Evolutionary conservation across 2,797 vertebrate genomes (phyloP), one percentile per base, ranked within the genome.

Genomic region (Sebastes flavidus): DNA sequence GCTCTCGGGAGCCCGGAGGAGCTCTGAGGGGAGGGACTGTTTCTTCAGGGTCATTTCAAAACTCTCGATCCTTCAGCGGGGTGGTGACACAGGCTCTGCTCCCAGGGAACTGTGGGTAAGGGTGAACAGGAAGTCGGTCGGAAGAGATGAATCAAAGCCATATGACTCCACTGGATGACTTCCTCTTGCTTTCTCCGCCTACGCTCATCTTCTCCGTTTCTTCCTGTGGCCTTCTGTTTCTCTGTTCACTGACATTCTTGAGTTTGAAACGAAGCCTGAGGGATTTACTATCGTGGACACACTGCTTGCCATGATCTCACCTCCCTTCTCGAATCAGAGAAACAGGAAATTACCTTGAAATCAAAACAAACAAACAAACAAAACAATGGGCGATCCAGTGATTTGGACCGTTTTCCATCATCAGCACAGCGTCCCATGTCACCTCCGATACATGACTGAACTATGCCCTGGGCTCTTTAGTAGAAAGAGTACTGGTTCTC

Each of bases 401-500:
- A 86, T 83, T 73, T 87, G 89, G 81, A 90, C 76, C 72, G 3
- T 38, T 65, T 76, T 75, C 0, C 55, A 70, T 46, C 62, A 72
- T 54, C 74, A 65, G 52, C 72, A 56, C 34, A 85, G 65, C 20
- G 2, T 66, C 78, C 66, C 36, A 10, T 29, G 74, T 83, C 66
- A 58, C 72, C 42, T 74, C 56, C 46, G 38, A 65, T 22, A 25
- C 36, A 32, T 5, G 20, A 66, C 68, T 38, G 75, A 58, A 65
- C 71, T 59, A 54, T 52, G 65, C 78, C 59, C 62, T 46, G 77
- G 70, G 82, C 59, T 20, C n/a, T 69, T 97, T 94, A 99, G 93
- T 99, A 99, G 95, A 99, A 99, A 81, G 98, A 98, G 90, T 99
- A 99, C 61, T 99, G 98, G 94, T 99, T 99, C 91, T 99, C 98